phyloP scores from a whole-genome alignment of 2,888 invertebrate species.

The Drosophila subquinaria region DNA sequence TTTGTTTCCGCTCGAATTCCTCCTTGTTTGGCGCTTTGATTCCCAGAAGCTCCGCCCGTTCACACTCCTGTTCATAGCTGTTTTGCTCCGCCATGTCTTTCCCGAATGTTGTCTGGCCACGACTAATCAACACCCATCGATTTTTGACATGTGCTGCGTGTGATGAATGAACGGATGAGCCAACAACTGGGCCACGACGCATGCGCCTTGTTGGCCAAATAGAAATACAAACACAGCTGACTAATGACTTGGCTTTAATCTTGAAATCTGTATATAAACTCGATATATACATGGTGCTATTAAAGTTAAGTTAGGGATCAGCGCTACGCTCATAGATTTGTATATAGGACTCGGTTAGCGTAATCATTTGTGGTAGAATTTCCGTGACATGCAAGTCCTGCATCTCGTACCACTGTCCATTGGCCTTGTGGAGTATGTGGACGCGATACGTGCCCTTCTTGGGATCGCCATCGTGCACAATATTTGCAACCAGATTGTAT shows the following conservation, averaged over 20 bases:
- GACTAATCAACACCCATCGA: conserved; percentile 59
- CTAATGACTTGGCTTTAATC: conserved; percentile 19
- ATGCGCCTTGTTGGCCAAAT: conserved; percentile 34
- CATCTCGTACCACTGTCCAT: conserved; percentile 95
- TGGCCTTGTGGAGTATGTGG: conserved; percentile 95
- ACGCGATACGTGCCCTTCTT: conserved; percentile 97
- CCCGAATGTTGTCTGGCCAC: conserved; percentile 6
- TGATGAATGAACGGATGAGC: conserved; percentile 13
- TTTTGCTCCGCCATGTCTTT: conserved; percentile 85
- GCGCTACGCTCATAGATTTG: conserved; percentile 90
- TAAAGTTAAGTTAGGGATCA: conserved; percentile 56
- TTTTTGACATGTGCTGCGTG: conserved; percentile 51
- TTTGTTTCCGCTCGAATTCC: conserved; percentile 88
- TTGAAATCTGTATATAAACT: conserved; percentile 20
- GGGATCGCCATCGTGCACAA: conserved; percentile 99
- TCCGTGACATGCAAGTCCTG: conserved; percentile 99
- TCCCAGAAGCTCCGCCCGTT: conserved; percentile 92
- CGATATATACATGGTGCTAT: conserved; percentile 17
- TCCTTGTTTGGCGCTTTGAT: conserved; percentile 89
- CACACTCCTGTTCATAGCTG: conserved; percentile 91
- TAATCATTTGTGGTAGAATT: conserved; percentile 99
- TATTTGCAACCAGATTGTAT: conserved; percentile 99
- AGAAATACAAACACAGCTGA: conserved; percentile 22
- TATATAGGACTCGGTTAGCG: conserved; percentile 99
- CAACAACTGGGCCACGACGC: conserved; percentile 53